Conservation (phyloP, 2,797 vertebrate genomes). For the Threskiornis aethiopicus region DNA sequence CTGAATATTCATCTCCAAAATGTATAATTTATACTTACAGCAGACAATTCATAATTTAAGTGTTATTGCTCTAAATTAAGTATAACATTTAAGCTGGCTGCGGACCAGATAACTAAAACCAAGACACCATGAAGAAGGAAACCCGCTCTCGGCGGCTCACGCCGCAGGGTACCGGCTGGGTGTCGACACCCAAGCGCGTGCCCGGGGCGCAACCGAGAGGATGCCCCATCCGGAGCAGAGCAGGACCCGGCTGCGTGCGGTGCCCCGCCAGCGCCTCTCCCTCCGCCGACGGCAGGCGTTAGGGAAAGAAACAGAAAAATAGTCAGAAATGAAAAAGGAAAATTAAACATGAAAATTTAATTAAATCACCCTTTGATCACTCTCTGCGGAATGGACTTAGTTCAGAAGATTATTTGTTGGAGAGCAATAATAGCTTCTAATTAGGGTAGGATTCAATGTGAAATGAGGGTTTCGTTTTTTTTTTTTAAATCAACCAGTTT, state of each 20-base stretch:
- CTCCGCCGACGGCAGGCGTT: neutral
- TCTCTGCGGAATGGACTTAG: slow-evolving; percentile 41
- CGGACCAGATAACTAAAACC: slow-evolving; percentile 36
- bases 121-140: neutral
- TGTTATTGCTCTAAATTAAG: slow-evolving; percentile 69
- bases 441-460: slow-evolving; percentile 30
- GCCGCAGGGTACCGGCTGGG: rapidly evolving
- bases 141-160: rapidly evolving
- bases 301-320: neutral
- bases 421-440: slow-evolving; percentile 65
- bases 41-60: slow-evolving; percentile 71
- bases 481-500: neutral
- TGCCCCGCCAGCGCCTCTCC: neutral
- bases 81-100: slow-evolving; percentile 41
- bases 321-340: slow-evolving; percentile 53
- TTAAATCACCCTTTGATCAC: slow-evolving; percentile 71
- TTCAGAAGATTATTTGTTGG: slow-evolving; percentile 61
- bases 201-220: rapidly evolving
- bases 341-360: slow-evolving; percentile 79
- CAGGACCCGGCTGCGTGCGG: rapidly evolving
- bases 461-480: neutral
- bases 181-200: rapidly evolving
- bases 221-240: neutral
- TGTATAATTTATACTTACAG: slow-evolving; percentile 67
- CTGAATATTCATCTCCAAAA: slow-evolving; percentile 53